Evolutionary conservation across 2,113 vertebrate species (phyloP).

Genomic region (Chloebia gouldiae): DNA sequence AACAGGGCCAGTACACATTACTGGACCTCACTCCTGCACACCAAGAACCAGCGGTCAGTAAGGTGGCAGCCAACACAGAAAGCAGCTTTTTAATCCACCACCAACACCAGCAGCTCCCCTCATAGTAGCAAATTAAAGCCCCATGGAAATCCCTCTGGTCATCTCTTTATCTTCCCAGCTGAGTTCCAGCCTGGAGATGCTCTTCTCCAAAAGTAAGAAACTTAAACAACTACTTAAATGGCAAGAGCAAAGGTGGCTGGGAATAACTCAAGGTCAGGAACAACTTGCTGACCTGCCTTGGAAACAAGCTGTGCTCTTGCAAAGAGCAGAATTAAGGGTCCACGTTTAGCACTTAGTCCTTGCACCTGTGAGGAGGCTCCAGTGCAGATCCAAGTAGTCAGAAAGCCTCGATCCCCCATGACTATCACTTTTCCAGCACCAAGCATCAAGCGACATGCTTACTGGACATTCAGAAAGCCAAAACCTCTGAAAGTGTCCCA

Average conservation of each 20-base stretch:
- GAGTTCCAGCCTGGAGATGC: neutral
- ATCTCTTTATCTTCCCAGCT: neutral
- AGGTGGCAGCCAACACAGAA: neutral
- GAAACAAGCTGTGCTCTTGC: neutral
- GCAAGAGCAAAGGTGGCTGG: neutral
- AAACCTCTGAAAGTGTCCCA: neutral
- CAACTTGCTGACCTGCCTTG: neutral
- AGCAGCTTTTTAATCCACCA: neutral
- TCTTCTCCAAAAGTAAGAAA: neutral
- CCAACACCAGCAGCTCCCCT: neutral
- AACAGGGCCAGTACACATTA: constrained; percentile 7
- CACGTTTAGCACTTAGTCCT: neutral
- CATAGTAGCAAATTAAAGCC: neutral
- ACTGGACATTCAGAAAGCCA: neutral
- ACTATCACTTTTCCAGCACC: neutral
- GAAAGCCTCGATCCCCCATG: neutral
- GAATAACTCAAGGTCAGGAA: neutral
- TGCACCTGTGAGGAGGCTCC: neutral
- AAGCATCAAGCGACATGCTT: neutral
- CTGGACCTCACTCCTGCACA: neutral
- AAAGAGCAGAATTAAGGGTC: neutral
- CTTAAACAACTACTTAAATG: neutral
- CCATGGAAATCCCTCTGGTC: neutral
- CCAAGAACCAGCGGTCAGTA: neutral
- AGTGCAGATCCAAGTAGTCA: neutral